Evolutionary conservation across 2,888 invertebrate species (phyloP).

Genomic region (Drosophila peninsularis): DNA sequence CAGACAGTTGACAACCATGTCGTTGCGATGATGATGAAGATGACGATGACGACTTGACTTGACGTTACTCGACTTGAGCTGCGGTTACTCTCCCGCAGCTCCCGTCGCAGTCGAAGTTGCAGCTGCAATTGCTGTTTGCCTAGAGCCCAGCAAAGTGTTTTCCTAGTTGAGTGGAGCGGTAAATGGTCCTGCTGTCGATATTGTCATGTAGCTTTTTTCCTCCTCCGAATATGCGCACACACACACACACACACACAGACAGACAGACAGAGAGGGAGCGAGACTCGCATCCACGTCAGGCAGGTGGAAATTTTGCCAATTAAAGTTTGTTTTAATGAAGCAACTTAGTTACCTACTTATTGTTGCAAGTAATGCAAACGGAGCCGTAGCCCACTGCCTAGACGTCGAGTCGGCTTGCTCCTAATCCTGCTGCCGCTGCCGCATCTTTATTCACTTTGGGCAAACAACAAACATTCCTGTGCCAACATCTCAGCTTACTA

Average conservation of each 20-base stretch:
- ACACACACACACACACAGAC: constrained; percentile 4
- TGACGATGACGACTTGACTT: constrained; percentile 23
- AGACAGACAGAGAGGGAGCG: not conserved
- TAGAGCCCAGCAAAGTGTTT: constrained; percentile 42
- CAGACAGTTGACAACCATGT: constrained; percentile 44
- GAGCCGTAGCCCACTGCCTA: too few species aligned
- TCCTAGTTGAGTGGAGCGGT: constrained; percentile 35
- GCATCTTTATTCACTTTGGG: constrained; percentile 27
- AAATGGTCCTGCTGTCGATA: constrained; percentile 40
- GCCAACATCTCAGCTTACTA: constrained; percentile 43
- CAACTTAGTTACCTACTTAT: constrained; percentile 66
- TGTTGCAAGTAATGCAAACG: constrained; percentile 59
- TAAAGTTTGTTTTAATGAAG: constrained; percentile 82
- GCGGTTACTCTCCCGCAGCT: constrained; percentile 19
- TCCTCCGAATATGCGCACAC: constrained; percentile 10
- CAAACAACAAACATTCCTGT: constrained; percentile 41
- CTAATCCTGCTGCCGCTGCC: constrained; percentile 1
- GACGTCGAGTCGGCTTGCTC: not conserved
- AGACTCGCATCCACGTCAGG: not conserved
- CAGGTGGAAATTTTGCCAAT: constrained; percentile 76
- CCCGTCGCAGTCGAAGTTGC: constrained; percentile 19
- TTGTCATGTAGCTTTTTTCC: constrained; percentile 40
- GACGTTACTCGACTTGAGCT: constrained; percentile 34
- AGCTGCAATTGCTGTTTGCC: constrained; percentile 34
- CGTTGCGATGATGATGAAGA: constrained; percentile 26